phyloP scores from a whole-genome alignment of 2,888 invertebrate species.

The Dolichopus griseipennis region DNA sequence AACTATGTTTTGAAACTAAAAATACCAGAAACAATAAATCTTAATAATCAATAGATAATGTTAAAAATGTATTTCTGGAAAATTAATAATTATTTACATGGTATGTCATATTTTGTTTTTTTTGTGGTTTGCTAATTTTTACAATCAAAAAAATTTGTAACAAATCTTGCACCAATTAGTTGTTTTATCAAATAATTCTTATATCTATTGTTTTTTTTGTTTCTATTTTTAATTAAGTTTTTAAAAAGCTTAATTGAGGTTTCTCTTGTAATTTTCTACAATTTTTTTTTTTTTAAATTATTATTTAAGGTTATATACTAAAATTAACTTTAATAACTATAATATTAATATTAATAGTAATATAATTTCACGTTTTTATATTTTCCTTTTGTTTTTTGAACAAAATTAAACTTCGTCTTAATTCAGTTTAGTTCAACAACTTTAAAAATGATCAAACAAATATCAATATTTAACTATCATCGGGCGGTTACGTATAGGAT shows the following conservation, averaged over 20 bases:
- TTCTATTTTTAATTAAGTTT: background rate
- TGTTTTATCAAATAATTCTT: background rate
- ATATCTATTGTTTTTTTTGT: background rate
- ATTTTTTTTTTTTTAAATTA: background rate
- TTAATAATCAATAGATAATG: no score
- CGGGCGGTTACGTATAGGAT: background rate
- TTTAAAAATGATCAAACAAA: background rate
- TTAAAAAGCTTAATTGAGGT: conserved; percentile 5
- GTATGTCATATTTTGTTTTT: no score
- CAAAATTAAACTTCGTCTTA: background rate
- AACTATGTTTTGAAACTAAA: no score
- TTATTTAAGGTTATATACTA: background rate
- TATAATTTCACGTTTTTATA: no score
- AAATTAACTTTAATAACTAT: background rate
- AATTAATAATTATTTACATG: no score
- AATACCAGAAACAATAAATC: no score
- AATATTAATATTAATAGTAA: no score
- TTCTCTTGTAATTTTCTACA: background rate
- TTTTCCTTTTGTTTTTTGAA: background rate
- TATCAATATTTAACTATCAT: background rate
- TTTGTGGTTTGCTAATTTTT: no score
- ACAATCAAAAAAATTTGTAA: background rate
- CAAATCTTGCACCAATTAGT: background rate
- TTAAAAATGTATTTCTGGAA: no score
- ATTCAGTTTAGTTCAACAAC: background rate